These are phyloP conservation scores for Rana temporaria DNA, from an alignment of 2,113 vertebrate genomes.

Conservation along the genomic window DNA sequence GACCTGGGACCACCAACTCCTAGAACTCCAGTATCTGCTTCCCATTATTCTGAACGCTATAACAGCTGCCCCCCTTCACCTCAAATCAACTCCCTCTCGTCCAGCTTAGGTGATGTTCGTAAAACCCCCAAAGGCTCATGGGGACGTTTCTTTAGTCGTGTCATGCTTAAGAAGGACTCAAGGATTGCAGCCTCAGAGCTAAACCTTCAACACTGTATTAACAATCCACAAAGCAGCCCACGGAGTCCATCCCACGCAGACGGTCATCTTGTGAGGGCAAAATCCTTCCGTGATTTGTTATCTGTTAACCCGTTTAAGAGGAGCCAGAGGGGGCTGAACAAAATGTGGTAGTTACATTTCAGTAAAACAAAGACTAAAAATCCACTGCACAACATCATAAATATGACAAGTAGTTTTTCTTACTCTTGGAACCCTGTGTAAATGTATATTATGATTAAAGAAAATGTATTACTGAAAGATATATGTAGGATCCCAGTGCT, in stretches of 20 bases:
- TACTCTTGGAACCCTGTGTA: not conserved
- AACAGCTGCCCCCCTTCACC: conserved; percentile 12
- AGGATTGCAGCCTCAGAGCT: conserved; percentile 33
- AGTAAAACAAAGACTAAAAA: not conserved
- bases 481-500: too few species aligned
- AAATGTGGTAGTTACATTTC: not conserved
- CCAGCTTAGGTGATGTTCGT: conserved; percentile 38
- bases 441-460: not conserved
- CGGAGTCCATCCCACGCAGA: not conserved
- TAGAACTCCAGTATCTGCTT: not conserved
- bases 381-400: not conserved
- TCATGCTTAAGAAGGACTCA: conserved; percentile 26
- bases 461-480: too few species aligned
- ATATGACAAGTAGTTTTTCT: not conserved
- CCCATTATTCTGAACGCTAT: not conserved
- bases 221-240: not conserved
- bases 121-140: conserved; percentile 31
- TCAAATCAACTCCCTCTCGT: conserved; percentile 8
- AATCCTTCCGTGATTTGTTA: conserved; percentile 42
- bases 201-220: conserved; percentile 23
- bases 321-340: conserved; percentile 25
- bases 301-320: conserved; percentile 33
- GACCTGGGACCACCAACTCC: conserved; percentile 32
- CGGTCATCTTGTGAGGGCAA: conserved; percentile 1
- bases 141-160: conserved; percentile 39